A percentile compares a stretch with the other conserved stretches of the same genome.
Evolutionary conservation across 1,140 invertebrate species (phyloP).

Genomic region (Drosophila parvula): DNA sequence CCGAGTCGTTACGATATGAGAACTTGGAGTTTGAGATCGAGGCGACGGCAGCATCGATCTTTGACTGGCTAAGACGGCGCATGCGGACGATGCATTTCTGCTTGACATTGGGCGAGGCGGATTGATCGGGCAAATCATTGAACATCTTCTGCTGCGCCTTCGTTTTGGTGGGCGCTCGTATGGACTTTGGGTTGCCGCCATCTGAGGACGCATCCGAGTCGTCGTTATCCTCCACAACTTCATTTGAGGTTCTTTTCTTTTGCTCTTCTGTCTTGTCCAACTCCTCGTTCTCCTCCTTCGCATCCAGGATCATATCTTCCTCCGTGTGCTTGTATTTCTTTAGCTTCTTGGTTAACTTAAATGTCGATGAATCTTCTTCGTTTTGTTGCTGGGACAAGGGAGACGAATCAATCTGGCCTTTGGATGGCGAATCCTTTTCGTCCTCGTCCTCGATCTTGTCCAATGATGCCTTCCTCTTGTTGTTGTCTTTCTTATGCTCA

Average conservation of each 20-base stretch:
- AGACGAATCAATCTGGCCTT: not conserved
- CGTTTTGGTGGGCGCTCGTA: conserved; percentile 51
- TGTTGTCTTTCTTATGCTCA: not conserved
- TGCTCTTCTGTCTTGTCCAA: not conserved
- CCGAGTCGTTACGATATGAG: not conserved
- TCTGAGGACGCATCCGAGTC: not conserved
- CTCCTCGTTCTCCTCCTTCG: not conserved
- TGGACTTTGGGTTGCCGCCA: not conserved
- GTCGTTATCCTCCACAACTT: no score
- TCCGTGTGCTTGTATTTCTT: not conserved
- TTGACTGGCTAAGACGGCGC: not conserved
- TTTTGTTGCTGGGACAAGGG: not conserved
- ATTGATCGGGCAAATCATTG: conserved; percentile 13
- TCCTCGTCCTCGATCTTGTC: not conserved
- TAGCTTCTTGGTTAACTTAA: not conserved
- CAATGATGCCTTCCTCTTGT: not conserved
- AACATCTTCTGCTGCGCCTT: conserved; percentile 71
- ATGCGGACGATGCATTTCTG: conserved; percentile 4
- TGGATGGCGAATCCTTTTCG: not conserved
- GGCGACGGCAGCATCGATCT: conserved; percentile 2
- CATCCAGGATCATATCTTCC: no score
- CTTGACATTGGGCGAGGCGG: not conserved
- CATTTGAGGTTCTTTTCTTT: not conserved
- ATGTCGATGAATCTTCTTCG: not conserved
- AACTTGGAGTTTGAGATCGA: conserved; percentile 1